Base-by-base conservation (phyloP, 2,888 invertebrate genomes). In the Hirtodrosophila histrioides region DNA sequence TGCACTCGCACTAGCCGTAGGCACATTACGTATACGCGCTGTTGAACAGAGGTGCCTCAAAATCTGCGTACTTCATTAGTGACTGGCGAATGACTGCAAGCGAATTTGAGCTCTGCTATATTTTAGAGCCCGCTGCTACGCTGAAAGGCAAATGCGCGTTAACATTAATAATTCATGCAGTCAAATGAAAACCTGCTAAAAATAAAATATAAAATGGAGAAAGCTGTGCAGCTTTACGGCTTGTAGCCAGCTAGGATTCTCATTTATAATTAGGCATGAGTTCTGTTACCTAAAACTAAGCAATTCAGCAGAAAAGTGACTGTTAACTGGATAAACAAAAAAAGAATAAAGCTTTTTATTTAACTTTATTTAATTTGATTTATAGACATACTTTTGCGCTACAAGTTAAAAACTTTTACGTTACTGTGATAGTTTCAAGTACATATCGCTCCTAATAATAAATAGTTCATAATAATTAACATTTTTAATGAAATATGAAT, bases 51-150 rank as follows among this genome's bases (percentile, higher is more conserved):
- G 49, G 37, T 17, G 10, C 29, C 33, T 44, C 58, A 44, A 37
- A 60, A 40, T 56, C 49, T 11, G 48, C 3, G 35, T 72, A 72
- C 61, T 66, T 72, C 71, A 72, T 72, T 72, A 72, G 45, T 55
- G 44, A 46, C 50, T 55, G 39, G 43, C 41, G 17, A 17, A 17
- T 17, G 4, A 33, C 44, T 45, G 49, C 36, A 48, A 43, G 37
- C 35, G 31, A 37, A 43, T 29, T 57, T 51, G 35, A 33, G 46
- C n/a, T 33, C 11, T 33, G 33, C 12, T 35, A 17, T 27, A 35
- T 56, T 50, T 44, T 11, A 31, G 44, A 39, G 10, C 33, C 31
- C 37, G 3, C 23, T 11, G 33, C 27, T 5, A 8, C 6, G 11
- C 66, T 37, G 12, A 33, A 37, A 44, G 48, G 43, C 43, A 44